These are phyloP conservation scores for Agonopterix subpropinquella DNA, from an alignment of 2,888 invertebrate species.

Conservation along the genomic window DNA sequence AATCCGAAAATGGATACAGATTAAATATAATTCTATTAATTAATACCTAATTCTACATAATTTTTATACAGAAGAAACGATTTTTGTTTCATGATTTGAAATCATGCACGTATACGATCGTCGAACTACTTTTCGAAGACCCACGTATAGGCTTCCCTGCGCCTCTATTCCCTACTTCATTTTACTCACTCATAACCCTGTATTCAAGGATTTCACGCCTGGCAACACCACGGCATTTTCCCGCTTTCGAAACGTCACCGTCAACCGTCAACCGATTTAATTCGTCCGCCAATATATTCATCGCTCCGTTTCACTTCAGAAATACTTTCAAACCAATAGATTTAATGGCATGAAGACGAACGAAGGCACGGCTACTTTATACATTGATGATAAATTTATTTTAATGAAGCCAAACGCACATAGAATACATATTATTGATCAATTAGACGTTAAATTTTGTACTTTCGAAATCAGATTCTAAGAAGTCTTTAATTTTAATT, in stretches of 20 bases:
- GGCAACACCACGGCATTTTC: conserved; percentile 20
- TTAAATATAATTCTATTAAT: conserved; percentile 73
- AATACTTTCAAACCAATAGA: conserved; percentile 16
- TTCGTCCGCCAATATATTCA: conserved; percentile 19
- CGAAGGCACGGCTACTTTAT: conserved; percentile 72
- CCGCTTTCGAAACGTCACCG: conserved; percentile 34
- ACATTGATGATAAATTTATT: conserved; percentile 50
- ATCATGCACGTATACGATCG: conserved; percentile 74
- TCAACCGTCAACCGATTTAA: conserved; percentile 19
- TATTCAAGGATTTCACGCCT: conserved; percentile 38
- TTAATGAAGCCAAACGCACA: conserved; percentile 69
- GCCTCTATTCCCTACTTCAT: conserved; percentile 36
- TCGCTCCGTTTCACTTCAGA: conserved; percentile 16
- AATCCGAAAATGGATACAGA: conserved; percentile 73
- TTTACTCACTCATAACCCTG: conserved; percentile 54
- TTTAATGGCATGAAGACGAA: conserved; percentile 58
- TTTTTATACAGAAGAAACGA: conserved; percentile 69
- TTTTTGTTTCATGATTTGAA: conserved; percentile 65
- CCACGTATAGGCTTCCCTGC: conserved; percentile 47
- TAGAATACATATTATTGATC: conserved; percentile 63
- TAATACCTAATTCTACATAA: conserved; percentile 66
- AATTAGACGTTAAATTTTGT: conserved; percentile 68
- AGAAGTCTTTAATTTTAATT: conserved; percentile 68
- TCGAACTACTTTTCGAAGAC: conserved; percentile 69
- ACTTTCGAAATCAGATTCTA: conserved; percentile 74